These are phyloP conservation scores for Microcebus lehilahytsara DNA, from an alignment of 2,113 vertebrate species.

Conservation along the genomic window DNA sequence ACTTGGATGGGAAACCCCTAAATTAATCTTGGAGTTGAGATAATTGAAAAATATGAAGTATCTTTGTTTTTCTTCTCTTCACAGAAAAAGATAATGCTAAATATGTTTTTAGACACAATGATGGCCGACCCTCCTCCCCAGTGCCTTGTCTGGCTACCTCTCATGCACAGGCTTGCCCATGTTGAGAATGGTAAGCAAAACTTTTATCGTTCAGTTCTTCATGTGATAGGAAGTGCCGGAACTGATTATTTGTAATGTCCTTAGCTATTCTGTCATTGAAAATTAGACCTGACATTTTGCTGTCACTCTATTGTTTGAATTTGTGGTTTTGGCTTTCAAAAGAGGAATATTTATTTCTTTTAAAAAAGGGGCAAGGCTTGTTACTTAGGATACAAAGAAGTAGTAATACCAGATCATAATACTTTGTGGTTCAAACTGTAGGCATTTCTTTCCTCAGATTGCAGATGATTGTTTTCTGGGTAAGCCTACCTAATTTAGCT, in stretches of 20 bases:
- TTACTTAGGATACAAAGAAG: background rate
- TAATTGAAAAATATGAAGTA: background rate
- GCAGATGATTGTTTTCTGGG: background rate
- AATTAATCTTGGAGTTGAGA: background rate
- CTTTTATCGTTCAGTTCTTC: background rate
- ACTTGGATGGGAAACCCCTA: background rate
- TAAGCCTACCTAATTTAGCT: background rate
- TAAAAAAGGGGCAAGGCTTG: background rate
- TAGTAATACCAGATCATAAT: background rate
- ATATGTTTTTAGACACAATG: conserved; percentile 96
- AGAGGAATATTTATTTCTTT: conserved; percentile 13
- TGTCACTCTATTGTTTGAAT: background rate
- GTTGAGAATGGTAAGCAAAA: conserved; percentile 93
- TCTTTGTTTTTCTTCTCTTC: conserved; percentile 72
- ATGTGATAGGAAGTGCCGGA: fast-evolving
- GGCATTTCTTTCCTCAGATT: background rate
- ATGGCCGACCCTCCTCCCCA: conserved; percentile 98
- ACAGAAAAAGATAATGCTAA: conserved; percentile 96
- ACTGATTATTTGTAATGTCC: background rate
- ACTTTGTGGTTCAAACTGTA: background rate
- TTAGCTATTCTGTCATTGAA: background rate
- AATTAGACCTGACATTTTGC: background rate
- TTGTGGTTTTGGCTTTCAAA: conserved; percentile 22
- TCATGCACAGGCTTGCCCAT: conserved; percentile 98
- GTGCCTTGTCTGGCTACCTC: conserved; percentile 99